phyloP scores from a whole-genome alignment of 2,113 vertebrate species.

The Anolis carolinensis region DNA sequence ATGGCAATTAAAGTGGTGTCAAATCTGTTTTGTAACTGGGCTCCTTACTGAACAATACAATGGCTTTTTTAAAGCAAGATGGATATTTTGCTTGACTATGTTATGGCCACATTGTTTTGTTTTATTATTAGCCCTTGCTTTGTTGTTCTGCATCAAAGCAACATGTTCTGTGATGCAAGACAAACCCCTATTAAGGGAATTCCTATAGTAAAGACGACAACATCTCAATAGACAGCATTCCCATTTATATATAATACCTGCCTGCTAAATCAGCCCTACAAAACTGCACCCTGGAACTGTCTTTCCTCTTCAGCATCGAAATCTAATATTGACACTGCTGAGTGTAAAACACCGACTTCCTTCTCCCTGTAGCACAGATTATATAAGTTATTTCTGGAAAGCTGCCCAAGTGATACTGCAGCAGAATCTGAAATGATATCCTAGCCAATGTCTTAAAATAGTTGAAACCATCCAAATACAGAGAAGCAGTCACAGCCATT shows the following conservation, averaged over 20 bases:
- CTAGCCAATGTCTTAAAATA: conserved; percentile 50
- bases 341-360: conserved; percentile 45
- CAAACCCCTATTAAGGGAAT: not conserved
- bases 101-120: not conserved
- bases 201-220: not conserved
- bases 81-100: no score
- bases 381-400: conserved; percentile 50
- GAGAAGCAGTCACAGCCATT: conserved; percentile 34
- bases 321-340: not conserved
- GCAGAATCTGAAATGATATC: conserved; percentile 47
- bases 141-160: not conserved
- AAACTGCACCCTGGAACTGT: not conserved
- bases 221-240: conserved; percentile 1
- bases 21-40: no score
- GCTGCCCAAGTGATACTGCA: conserved; percentile 38
- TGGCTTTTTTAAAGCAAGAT: no score
- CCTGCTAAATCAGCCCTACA: not conserved
- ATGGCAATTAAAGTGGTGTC: no score
- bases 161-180: not conserved
- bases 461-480: conserved; percentile 43
- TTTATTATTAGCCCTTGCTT: not conserved
- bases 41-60: no score
- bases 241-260: conserved; percentile 20
- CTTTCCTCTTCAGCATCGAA: conserved; percentile 34
- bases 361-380: conserved; percentile 39